phyloP scores from a whole-genome alignment of 1,140 invertebrate species.

The Eumeta japonica region DNA sequence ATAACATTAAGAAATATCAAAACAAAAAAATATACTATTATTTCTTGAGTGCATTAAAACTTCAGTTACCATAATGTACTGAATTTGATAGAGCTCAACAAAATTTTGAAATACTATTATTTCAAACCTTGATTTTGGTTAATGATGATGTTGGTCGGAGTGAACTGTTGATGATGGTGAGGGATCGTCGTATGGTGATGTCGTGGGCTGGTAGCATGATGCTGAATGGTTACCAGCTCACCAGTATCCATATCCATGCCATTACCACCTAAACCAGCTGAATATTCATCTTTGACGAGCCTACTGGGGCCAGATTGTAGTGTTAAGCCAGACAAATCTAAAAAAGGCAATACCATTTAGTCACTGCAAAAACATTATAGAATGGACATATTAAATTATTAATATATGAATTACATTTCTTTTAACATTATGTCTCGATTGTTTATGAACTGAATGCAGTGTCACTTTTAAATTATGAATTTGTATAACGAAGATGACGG shows the following conservation, averaged over 20 bases:
- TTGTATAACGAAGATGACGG: too few species aligned
- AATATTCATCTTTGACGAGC: slow-evolving; percentile 80
- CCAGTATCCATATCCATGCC: slow-evolving; percentile 77
- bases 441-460: background rate
- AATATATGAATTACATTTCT: background rate
- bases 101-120: too few species aligned
- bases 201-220: slow-evolving; percentile 69
- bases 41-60: too few species aligned
- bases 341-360: too few species aligned
- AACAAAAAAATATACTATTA: too few species aligned
- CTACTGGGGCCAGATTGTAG: slow-evolving; percentile 74
- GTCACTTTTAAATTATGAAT: too few species aligned
- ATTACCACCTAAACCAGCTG: slow-evolving; percentile 66
- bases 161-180: slow-evolving; percentile 49
- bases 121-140: slow-evolving; percentile 49
- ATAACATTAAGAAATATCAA: too few species aligned
- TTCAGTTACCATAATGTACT: too few species aligned
- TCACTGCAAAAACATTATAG: background rate
- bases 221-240: slow-evolving; percentile 74
- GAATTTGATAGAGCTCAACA: too few species aligned
- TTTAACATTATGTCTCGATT: background rate
- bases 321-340: slow-evolving; percentile 83
- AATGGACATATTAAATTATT: background rate
- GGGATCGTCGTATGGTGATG: slow-evolving; percentile 46
- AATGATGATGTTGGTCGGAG: slow-evolving; percentile 44